phyloP scores from a whole-genome alignment of 2,888 invertebrate genomes.

The Cataglyphis albicans region DNA sequence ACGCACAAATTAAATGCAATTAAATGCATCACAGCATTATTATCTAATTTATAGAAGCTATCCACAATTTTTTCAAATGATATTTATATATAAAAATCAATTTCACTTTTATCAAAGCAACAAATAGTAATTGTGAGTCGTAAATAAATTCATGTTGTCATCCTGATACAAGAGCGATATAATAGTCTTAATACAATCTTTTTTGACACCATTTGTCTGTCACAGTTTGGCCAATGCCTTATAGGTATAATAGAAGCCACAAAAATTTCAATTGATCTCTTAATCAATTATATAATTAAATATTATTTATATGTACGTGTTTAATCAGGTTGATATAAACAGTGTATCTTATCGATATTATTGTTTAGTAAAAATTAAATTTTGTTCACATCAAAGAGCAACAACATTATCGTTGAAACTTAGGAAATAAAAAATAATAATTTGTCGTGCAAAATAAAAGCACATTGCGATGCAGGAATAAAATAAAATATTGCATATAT shows the following conservation, averaged over 20 bases:
- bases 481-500: background rate
- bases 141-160: background rate
- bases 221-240: background rate
- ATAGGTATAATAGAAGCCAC: background rate
- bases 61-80: background rate
- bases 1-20: constrained; percentile 10
- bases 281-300: background rate
- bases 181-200: background rate
- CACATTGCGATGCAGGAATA: background rate
- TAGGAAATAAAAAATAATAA: background rate
- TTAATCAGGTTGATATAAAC: background rate
- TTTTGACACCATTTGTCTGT: background rate
- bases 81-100: background rate
- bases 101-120: background rate
- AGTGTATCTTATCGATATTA: background rate
- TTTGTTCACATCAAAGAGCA: background rate
- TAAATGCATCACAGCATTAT: constrained; percentile 5
- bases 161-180: background rate
- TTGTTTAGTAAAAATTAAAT: background rate
- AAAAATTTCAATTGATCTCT: constrained; percentile 25
- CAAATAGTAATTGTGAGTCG: background rate
- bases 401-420: background rate
- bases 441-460: background rate
- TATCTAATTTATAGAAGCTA: constrained; percentile 7
- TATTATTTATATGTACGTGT: background rate